These are phyloP conservation scores for Cheilosia vulpina DNA, from an alignment of 2,888 invertebrate genomes.

Conservation along the genomic window DNA sequence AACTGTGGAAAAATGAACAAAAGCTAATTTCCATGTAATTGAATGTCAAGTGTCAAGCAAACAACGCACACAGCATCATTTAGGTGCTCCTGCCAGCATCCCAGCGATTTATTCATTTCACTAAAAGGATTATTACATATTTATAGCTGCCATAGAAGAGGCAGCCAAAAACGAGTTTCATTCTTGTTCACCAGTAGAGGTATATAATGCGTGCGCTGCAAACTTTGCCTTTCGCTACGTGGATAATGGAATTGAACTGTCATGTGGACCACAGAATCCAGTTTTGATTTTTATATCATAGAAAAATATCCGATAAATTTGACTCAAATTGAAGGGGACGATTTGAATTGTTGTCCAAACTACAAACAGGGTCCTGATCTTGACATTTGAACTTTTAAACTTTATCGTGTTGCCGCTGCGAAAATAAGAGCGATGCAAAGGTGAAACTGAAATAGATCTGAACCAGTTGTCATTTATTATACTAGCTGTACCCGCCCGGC, in stretches of 20 bases:
- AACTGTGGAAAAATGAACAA: conserved; percentile 43
- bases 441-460: too few species aligned
- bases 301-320: conserved; percentile 38
- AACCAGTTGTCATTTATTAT: too few species aligned
- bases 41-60: conserved; percentile 72
- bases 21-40: conserved; percentile 71
- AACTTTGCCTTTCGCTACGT: conserved; percentile 56
- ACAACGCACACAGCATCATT: conserved; percentile 67
- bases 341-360: conserved; percentile 59
- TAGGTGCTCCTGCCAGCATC: conserved; percentile 50
- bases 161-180: conserved; percentile 52
- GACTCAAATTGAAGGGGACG: conserved; percentile 39
- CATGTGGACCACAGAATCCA: conserved; percentile 73
- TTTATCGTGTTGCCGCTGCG: too few species aligned
- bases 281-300: conserved; percentile 51
- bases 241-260: conserved; percentile 73
- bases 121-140: conserved; percentile 74
- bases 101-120: conserved; percentile 67
- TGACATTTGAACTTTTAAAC: conserved; percentile 53
- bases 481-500: too few species aligned
- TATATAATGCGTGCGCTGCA: conserved; percentile 6
- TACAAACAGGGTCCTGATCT: conserved; percentile 29
- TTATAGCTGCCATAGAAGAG: conserved; percentile 42
- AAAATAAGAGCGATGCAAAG: too few species aligned
- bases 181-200: conserved; percentile 14